These are phyloP conservation scores for Cynopterus brachyotis DNA, from an alignment of 2,113 vertebrate genomes.

Conservation along the genomic window DNA sequence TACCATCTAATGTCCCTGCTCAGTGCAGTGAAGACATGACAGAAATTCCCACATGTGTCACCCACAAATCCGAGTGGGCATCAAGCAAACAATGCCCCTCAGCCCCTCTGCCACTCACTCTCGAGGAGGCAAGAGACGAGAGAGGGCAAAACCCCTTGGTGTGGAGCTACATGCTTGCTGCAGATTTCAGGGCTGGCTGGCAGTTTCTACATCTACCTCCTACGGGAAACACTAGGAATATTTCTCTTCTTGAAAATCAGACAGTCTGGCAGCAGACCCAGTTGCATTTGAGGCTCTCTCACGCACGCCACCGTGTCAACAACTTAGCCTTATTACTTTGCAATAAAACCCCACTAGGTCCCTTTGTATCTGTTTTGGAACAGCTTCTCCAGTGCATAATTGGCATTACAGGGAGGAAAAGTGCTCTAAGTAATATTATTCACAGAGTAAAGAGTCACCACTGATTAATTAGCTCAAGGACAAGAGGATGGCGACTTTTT, in stretches of 20 bases:
- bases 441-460: constrained; percentile 66
- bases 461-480: constrained; percentile 88
- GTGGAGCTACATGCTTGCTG: neutral
- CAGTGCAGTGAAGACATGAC: neutral
- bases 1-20: neutral
- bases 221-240: neutral
- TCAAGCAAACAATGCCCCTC: neutral
- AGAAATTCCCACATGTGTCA: rapidly evolving
- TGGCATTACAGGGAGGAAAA: neutral
- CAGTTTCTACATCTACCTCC: constrained; percentile 2
- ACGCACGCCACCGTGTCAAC: neutral
- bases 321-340: neutral
- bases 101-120: neutral
- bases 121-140: neutral
- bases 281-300: rapidly evolving
- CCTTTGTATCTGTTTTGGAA: neutral
- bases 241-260: neutral
- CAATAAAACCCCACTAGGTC: neutral
- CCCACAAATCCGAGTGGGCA: neutral
- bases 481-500: constrained; percentile 76
- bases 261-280: neutral
- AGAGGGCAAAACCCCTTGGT: neutral
- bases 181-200: neutral
- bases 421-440: constrained; percentile 66
- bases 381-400: neutral